Base-by-base conservation (phyloP, 2,797 vertebrate genomes). In the Aphelocoma californica region DNA sequence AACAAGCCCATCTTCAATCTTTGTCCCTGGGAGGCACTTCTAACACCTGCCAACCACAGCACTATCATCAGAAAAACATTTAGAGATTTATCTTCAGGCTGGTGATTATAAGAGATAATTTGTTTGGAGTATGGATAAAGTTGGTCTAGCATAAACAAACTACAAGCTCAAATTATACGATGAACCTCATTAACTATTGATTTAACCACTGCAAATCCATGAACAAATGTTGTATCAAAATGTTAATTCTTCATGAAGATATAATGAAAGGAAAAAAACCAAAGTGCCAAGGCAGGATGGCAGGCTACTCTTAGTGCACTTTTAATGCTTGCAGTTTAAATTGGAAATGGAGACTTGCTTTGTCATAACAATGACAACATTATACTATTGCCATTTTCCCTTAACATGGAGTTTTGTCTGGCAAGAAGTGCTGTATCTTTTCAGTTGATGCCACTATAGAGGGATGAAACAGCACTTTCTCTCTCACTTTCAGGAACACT, bases 141-240 rank as follows among this genome's bases (percentile, higher is more conserved):
- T 99, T 99, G 99, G 98, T 99, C 99, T 99, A 98, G 98, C 99
- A 99, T 99, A 99, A 99, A 99, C 99, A 99, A 99, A 99, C 99
- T 99, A 98, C 98, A 98, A 98, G 98, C 98, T 98, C 98, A 98
- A 99, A 99, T 99, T 99, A 98, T 96, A 98, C 50, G 88, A 98
- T 2, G 98, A 99, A 99, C 98, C 98, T 98, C 98, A 98, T 99
- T 98, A 98, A 98, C 98, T 98, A 98, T 98, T 98, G 97, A 98
- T 98, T 98, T 98, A 98, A 98, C 98, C 98, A 97, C 97, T 98
- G 95, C 92, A 60, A 88, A 95, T 95, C 96, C 97, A 97, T 64
- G 93, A 96, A 88, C 60, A 77, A 92, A 94, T 93, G 95, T 83
- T 97, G 84, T 93, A 96, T 87, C 71, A 93, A 96, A 94, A 97